phyloP scores from a whole-genome alignment of 2,113 vertebrate genomes.

The Muntiacus reevesi region DNA sequence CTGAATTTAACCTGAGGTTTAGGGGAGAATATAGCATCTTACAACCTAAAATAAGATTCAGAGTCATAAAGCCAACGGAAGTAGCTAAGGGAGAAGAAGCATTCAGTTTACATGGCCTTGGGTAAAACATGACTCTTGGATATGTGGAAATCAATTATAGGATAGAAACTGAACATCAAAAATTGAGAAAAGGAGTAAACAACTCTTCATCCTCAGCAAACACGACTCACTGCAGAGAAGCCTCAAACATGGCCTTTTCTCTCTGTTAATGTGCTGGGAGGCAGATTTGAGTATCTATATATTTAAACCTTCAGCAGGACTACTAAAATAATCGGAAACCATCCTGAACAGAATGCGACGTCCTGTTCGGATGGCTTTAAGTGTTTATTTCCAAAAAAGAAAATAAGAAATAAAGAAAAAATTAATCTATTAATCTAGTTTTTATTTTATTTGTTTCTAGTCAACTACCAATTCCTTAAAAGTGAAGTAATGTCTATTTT shows the following conservation, averaged over 20 bases:
- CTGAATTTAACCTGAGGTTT: constrained; percentile 27
- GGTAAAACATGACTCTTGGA: not conserved
- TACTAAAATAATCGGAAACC: not conserved
- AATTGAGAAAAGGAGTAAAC: not conserved
- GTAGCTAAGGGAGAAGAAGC: constrained; percentile 14
- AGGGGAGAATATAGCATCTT: constrained; percentile 9
- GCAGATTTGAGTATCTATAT: not conserved
- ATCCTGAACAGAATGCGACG: constrained; percentile 20
- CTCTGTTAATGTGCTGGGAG: not conserved
- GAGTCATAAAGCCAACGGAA: not conserved
- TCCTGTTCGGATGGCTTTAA: not conserved
- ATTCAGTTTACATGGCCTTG: not conserved
- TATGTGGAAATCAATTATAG: not conserved
- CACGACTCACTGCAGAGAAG: not conserved
- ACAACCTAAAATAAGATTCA: not conserved
- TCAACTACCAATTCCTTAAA: constrained; percentile 30
- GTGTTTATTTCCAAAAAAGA: constrained; percentile 37
- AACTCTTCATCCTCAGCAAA: not conserved
- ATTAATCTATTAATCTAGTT: not conserved
- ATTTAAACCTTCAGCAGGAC: not conserved
- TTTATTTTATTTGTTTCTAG: constrained; percentile 54
- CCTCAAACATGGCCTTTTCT: not conserved
- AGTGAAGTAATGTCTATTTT: constrained; percentile 36
- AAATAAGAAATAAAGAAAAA: constrained; percentile 28
- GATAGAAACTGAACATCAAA: not conserved